Conservation (phyloP, 1,140 invertebrate species). For the Scylla paramamosain region DNA sequence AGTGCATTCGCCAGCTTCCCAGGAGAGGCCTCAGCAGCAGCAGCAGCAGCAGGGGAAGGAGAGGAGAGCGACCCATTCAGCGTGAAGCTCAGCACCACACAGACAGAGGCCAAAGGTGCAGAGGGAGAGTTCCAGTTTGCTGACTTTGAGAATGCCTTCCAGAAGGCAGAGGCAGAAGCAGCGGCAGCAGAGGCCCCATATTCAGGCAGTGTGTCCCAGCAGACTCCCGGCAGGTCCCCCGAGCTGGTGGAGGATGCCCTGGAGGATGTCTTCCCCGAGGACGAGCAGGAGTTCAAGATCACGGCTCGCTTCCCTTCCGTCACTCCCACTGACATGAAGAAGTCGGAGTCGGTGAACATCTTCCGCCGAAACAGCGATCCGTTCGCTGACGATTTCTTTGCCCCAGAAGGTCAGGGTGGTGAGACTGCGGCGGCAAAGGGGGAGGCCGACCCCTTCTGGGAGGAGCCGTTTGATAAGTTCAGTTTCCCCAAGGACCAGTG, state of each 20-base stretch:
- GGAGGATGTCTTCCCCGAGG: constrained; percentile 75
- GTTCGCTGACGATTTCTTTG: constrained; percentile 91
- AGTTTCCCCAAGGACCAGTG: constrained; percentile 64
- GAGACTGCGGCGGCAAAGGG: not conserved
- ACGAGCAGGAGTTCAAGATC: constrained; percentile 75
- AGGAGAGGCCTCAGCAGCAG: constrained; percentile 40
- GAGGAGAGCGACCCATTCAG: constrained; percentile 69
- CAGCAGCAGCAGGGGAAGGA: constrained; percentile 29
- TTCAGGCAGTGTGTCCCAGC: not conserved
- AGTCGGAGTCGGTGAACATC: constrained; percentile 93
- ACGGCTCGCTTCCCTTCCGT: constrained; percentile 66
- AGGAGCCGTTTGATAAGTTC: constrained; percentile 74
- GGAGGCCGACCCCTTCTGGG: constrained; percentile 62
- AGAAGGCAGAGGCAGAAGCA: constrained; percentile 51
- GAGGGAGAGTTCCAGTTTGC: constrained; percentile 65
- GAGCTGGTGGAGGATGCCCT: constrained; percentile 27
- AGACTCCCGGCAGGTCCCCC: constrained; percentile 41
- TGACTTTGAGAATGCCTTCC: constrained; percentile 76
- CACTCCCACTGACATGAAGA: constrained; percentile 83
- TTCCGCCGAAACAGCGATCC: constrained; percentile 90
- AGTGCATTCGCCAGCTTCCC: constrained; percentile 75
- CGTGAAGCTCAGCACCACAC: constrained; percentile 51
- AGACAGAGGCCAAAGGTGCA: constrained; percentile 7
- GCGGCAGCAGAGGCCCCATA: not conserved
- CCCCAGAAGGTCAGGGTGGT: constrained; percentile 41